Evolutionary conservation across 2,797 vertebrate species (phyloP).

Genomic region (Chaunax sp.): DNA sequence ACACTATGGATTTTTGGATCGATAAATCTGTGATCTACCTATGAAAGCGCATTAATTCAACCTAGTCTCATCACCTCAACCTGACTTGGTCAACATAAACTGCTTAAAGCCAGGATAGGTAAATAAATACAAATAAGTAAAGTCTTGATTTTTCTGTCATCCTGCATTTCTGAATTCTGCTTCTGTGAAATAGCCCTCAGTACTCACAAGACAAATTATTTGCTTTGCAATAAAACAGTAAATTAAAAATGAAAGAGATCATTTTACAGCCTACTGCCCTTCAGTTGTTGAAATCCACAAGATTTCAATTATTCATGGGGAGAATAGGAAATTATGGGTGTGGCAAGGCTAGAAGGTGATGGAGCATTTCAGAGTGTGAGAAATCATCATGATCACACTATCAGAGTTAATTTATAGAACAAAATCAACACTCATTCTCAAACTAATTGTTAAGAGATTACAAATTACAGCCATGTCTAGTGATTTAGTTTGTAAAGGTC

Average conservation of each 20-base stretch:
- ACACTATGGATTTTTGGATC: too few species aligned
- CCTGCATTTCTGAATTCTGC: neutral
- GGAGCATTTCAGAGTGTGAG: conserved; percentile 23
- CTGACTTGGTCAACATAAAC: too few species aligned
- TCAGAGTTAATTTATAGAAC: conserved; percentile 26
- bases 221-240: neutral
- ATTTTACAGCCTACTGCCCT: too few species aligned
- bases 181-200: neutral
- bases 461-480: neutral
- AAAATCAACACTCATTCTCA: conserved; percentile 15
- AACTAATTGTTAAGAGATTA: conserved; percentile 3
- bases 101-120: too few species aligned
- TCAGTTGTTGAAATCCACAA: neutral
- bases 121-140: too few species aligned
- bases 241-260: too few species aligned
- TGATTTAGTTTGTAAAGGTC: neutral
- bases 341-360: conserved; percentile 18
- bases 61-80: too few species aligned
- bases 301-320: conserved; percentile 4
- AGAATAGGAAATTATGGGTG: conserved; percentile 27
- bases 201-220: neutral
- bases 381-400: conserved; percentile 27
- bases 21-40: too few species aligned
- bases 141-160: too few species aligned
- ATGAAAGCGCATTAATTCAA: too few species aligned